phyloP scores from a whole-genome alignment of 2,888 invertebrate species.

The Zygaena filipendulae region DNA sequence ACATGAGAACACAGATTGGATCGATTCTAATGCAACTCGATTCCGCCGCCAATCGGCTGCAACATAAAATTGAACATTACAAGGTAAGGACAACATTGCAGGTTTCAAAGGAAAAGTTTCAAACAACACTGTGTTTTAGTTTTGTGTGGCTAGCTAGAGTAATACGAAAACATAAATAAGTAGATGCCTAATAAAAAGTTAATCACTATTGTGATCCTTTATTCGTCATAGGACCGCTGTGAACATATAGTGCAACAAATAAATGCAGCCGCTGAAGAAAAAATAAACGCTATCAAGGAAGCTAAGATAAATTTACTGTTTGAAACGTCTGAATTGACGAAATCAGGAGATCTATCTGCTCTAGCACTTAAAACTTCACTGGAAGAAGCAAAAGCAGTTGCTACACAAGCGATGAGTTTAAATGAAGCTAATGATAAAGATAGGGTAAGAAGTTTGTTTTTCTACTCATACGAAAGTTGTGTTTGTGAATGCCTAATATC shows the following conservation, averaged over 20 bases:
- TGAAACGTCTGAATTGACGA: conserved; percentile 48
- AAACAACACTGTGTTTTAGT: too few relatives aligned
- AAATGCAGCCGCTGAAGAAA: conserved; percentile 55
- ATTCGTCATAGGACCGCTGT: conserved; percentile 47
- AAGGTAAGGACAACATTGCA: too few relatives aligned
- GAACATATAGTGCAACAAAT: conserved; percentile 65
- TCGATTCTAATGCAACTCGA: conserved; percentile 67
- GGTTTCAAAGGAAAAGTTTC: too few relatives aligned
- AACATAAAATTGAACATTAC: conserved; percentile 67
- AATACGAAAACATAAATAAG: too few relatives aligned
- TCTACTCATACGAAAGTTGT: too few relatives aligned
- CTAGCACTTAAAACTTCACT: conserved; percentile 54
- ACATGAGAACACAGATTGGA: conserved; percentile 65
- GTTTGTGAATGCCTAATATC: conserved; percentile 1
- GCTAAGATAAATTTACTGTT: conserved; percentile 46
- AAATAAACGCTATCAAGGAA: conserved; percentile 56
- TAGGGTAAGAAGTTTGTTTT: conserved; percentile 40
- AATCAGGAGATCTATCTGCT: conserved; percentile 48
- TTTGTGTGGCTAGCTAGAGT: too few relatives aligned
- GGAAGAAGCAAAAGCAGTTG: conserved; percentile 46
- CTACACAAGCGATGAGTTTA: conserved; percentile 36
- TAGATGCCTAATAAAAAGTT: too few relatives aligned
- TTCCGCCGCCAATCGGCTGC: conserved; percentile 56
- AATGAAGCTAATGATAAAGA: conserved; percentile 40
- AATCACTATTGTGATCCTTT: too few relatives aligned